These are phyloP conservation scores for Odontomyia ornata DNA, from an alignment of 2,888 invertebrate species.

Conservation along the genomic window DNA sequence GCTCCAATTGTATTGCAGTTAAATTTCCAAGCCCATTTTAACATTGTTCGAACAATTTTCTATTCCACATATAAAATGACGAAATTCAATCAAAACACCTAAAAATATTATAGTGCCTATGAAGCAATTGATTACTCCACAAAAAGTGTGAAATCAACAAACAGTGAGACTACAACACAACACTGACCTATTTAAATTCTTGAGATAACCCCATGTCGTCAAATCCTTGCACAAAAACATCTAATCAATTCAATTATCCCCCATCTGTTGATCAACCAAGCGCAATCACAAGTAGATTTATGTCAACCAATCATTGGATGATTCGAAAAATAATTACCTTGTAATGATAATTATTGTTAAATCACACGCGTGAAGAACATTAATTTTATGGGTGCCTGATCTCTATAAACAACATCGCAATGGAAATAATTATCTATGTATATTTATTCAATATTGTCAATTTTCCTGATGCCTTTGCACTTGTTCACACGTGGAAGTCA, in stretches of 20 bases:
- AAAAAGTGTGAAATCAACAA: neutral
- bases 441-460: neutral
- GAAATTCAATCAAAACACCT: too few species aligned
- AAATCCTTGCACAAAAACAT: neutral
- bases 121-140: too few species aligned
- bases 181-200: neutral
- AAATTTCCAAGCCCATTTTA: too few species aligned
- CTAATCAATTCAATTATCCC: neutral
- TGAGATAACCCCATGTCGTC: neutral
- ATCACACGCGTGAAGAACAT: neutral
- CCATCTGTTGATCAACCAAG: neutral
- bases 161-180: neutral
- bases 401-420: neutral
- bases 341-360: neutral
- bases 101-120: too few species aligned
- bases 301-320: neutral
- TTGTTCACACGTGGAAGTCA: neutral
- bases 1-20: too few species aligned
- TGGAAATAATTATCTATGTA: neutral
- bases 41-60: too few species aligned
- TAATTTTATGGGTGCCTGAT: slow-evolving; percentile 5
- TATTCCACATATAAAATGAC: too few species aligned
- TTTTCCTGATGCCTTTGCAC: neutral
- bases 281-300: neutral
- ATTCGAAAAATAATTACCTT: neutral